Conservation (phyloP, 2,888 invertebrate species). For the Oligia latruncula region DNA sequence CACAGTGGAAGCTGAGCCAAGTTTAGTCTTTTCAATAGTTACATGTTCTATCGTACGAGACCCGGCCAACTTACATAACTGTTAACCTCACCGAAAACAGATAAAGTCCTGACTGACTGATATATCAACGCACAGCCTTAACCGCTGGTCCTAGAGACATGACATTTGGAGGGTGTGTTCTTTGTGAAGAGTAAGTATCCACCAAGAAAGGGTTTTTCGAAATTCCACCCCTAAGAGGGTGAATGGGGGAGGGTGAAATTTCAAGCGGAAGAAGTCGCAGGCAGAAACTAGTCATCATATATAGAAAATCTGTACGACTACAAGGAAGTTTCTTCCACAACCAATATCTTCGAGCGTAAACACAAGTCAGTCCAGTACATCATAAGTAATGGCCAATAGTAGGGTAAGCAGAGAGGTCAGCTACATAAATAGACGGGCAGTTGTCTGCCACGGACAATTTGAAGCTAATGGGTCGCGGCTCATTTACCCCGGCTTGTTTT, state of each 20-base stretch:
- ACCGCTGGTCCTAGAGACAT: too few relatives aligned
- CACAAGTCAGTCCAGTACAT: conserved; percentile 59
- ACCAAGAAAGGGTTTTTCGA: too few relatives aligned
- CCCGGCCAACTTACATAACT: not conserved
- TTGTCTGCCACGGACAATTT: conserved; percentile 81
- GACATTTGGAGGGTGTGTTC: too few relatives aligned
- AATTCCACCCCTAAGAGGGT: too few relatives aligned
- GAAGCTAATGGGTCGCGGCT: conserved; percentile 80
- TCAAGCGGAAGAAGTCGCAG: too few relatives aligned
- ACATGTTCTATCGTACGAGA: not conserved
- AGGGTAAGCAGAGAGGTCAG: conserved; percentile 66
- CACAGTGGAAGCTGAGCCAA: not conserved
- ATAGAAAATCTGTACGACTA: not conserved
- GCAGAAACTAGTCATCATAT: not conserved
- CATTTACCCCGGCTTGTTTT: conserved; percentile 76
- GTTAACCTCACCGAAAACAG: not conserved
- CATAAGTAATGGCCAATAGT: conserved; percentile 61
- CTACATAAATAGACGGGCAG: conserved; percentile 72
- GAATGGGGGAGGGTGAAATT: too few relatives aligned
- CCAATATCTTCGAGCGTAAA: conserved; percentile 39
- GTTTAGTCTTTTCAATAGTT: not conserved
- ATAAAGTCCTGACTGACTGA: not conserved
- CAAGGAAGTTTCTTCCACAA: conserved; percentile 24
- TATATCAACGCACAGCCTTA: too few relatives aligned
- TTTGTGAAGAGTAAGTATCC: too few relatives aligned